These are phyloP conservation scores for Furcula furcula DNA, from an alignment of 2,888 invertebrate genomes.

Conservation along the genomic window DNA sequence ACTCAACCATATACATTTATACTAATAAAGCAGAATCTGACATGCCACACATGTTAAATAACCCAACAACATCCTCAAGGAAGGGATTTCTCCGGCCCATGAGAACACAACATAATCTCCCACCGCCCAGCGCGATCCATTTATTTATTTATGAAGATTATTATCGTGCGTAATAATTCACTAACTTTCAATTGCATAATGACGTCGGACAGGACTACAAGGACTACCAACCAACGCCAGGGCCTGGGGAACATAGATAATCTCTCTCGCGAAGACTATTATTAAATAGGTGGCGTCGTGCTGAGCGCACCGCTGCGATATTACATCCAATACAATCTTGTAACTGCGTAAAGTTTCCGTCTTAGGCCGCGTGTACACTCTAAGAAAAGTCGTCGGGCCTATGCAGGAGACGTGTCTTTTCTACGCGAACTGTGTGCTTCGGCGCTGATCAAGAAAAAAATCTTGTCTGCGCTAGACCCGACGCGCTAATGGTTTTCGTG, in stretches of 20 bases:
- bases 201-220: conserved; percentile 74
- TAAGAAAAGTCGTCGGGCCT: too few species aligned
- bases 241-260: conserved; percentile 50
- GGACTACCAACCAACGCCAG: conserved; percentile 28
- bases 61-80: neutral
- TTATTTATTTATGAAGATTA: conserved; percentile 79
- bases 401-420: too few species aligned
- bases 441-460: too few species aligned
- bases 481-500: too few species aligned
- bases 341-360: conserved; percentile 22
- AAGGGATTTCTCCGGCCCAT: neutral
- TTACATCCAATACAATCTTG: conserved; percentile 13
- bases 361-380: too few species aligned
- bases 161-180: conserved; percentile 80
- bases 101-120: conserved; percentile 46
- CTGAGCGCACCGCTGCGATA: conserved; percentile 23
- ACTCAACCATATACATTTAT: too few species aligned
- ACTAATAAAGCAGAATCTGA: too few species aligned
- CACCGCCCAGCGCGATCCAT: conserved; percentile 51
- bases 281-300: conserved; percentile 75
- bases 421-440: too few species aligned
- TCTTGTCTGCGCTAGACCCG: too few species aligned
- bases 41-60: too few species aligned
- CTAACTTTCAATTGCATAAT: conserved; percentile 82
- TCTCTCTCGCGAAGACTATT: conserved; percentile 67